Percentiles rank a stretch among this genome's conserved stretches.
Evolutionary conservation across 2,888 invertebrate genomes (phyloP).

Genomic region (Argyra leucocephala): DNA sequence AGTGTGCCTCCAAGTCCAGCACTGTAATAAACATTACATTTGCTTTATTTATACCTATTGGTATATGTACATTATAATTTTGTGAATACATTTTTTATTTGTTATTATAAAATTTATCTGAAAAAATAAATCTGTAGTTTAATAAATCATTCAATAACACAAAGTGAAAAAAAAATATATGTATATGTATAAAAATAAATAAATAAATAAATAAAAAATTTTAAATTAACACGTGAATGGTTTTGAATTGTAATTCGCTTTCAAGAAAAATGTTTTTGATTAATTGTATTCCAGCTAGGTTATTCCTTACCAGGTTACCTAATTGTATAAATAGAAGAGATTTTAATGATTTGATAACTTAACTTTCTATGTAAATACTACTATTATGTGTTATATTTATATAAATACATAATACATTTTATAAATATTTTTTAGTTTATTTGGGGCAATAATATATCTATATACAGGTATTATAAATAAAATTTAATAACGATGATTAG

Average conservation of each 20-base stretch:
- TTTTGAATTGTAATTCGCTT: not conserved
- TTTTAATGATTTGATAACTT: slow-evolving; percentile 1
- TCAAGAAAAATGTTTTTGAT: not conserved
- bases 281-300: not conserved
- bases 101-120: not conserved
- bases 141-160: not conserved
- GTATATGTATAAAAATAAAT: not conserved
- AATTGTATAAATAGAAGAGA: not conserved
- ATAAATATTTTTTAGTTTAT: too few species aligned
- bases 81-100: too few species aligned
- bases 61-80: too few species aligned
- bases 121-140: not conserved
- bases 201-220: not conserved
- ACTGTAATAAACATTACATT: too few species aligned
- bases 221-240: not conserved
- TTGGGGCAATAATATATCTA: too few species aligned
- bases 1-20: too few species aligned
- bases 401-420: too few species aligned
- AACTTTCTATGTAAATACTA: not conserved
- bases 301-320: not conserved
- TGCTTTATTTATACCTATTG: too few species aligned
- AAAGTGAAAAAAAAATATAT: not conserved
- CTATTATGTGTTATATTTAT: too few species aligned
- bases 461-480: too few species aligned
- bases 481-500: too few species aligned